These are phyloP conservation scores for Ictalurus punctatus DNA, from an alignment of 2,113 vertebrate species.

Conservation along the genomic window DNA sequence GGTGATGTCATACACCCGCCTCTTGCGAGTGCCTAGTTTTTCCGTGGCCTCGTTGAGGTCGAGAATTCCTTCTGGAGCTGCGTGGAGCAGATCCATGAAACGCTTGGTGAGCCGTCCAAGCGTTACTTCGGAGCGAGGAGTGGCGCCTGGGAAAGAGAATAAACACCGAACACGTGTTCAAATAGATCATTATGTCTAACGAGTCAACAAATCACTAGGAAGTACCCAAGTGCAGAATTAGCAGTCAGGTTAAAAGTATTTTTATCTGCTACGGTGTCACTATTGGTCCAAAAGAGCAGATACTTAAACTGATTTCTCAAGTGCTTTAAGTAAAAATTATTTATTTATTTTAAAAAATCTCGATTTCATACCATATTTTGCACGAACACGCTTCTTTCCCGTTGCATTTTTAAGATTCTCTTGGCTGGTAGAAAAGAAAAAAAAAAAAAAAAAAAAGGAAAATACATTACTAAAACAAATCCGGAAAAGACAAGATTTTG, in stretches of 20 bases:
- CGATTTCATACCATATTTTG: neutral
- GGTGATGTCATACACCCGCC: conserved; percentile 89
- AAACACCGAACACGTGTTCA: neutral
- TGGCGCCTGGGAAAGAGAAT: conserved; percentile 37
- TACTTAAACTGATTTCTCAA: neutral
- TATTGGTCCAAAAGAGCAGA: neutral
- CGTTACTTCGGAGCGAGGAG: conserved; percentile 76
- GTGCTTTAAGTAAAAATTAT: neutral
- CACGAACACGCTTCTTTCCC: neutral
- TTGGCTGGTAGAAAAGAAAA: neutral
- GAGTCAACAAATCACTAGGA: neutral
- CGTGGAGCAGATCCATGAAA: conserved; percentile 83
- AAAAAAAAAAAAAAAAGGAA: neutral
- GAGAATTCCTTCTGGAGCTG: conserved; percentile 76
- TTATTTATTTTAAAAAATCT: too few relatives aligned
- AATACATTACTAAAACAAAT: neutral
- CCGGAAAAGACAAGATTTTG: neutral
- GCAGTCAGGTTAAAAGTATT: neutral
- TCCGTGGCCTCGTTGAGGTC: conserved; percentile 80
- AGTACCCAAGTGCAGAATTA: neutral
- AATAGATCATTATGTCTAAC: neutral
- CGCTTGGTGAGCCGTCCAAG: conserved; percentile 78
- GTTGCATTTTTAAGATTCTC: conserved; percentile 14
- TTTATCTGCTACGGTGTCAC: neutral
- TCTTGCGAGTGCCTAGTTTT: conserved; percentile 76